Base-by-base conservation (phyloP, 2,113 vertebrate species). In the Microtus montanus region DNA sequence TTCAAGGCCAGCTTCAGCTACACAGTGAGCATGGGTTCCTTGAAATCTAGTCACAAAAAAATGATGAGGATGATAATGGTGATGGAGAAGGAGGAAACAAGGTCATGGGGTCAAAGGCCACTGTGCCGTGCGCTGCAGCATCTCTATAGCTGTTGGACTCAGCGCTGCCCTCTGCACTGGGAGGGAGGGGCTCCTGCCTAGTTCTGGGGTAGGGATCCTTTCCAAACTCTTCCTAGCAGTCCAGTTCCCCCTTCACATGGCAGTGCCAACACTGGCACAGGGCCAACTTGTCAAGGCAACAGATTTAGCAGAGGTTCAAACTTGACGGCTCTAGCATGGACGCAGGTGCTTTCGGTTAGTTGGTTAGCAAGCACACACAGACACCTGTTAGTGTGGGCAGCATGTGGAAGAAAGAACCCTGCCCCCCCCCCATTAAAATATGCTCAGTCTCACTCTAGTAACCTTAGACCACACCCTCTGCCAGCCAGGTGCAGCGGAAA, bases 121-220 rank as follows among this genome's bases (percentile, higher is more conserved):
- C 1, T 44, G 12, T 15, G 33, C 10, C 44, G 3, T 0, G 4
- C 2, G 19, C 3, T 64, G 17, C 24, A 26, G 0, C 38, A 64
- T 47, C n/a, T 90, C n/a, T 73, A 70, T 28, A 75, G 47, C 7
- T 52, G 12, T 47, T 35, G 64, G 80, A n/a, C 63, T 83, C 41
- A 24, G 35, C 0, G 5, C 44, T 24, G 26, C 0, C 33, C 44
- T 33, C 64, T 71, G 12, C 63, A 7, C 33, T n/a, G 44, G 68
- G 90, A 95, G 22, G 58, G 28, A 66, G 26, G 4, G 74, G 30
- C 63, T 58, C 38, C 70, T 22, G 26, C n/a, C 61, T 24, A 70
- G 14, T 44, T 22, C 35, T 20, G 4, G 0, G 24, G 79, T 74
- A 15, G 75, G 38, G 47, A 14, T 70, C 66, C 68, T 28, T 66